Conservation (phyloP, 1,140 invertebrate genomes). For the Drosophila novamexicana region DNA sequence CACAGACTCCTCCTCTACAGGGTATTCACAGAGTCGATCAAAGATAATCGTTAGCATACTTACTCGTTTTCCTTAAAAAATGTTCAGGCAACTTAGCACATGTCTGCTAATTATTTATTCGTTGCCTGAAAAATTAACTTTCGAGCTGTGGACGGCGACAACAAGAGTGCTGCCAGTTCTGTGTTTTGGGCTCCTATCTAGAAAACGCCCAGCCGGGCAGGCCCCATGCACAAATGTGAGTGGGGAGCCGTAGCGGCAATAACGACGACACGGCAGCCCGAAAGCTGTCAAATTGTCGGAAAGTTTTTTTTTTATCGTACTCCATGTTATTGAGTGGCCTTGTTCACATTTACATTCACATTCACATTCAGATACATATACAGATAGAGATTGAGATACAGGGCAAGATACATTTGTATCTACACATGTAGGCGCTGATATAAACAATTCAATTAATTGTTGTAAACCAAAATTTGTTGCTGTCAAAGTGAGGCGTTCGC, state of each 20-base stretch:
- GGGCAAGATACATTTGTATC: constrained; percentile 75
- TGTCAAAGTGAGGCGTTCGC: constrained; percentile 42
- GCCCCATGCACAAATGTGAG: constrained; percentile 11
- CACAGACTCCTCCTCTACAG: background rate
- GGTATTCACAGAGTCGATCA: constrained; percentile 7
- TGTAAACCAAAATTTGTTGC: constrained; percentile 56
- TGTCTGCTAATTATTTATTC: constrained; percentile 80
- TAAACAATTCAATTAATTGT: constrained; percentile 83
- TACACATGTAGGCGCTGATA: constrained; percentile 68
- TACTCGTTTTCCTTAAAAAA: constrained; percentile 55
- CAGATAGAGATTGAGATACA: constrained; percentile 33
- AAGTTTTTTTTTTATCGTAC: constrained; percentile 66
- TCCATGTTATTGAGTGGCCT: constrained; percentile 77
- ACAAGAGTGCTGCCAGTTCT: constrained; percentile 65
- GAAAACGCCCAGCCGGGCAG: constrained; percentile 13
- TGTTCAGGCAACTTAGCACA: constrained; percentile 75
- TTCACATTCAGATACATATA: constrained; percentile 35
- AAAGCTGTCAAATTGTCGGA: constrained; percentile 82
- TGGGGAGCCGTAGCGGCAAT: constrained; percentile 12
- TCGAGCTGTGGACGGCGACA: constrained; percentile 58
- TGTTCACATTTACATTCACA: constrained; percentile 59
- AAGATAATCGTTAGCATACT: background rate
- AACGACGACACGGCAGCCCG: constrained; percentile 43
- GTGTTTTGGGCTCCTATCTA: constrained; percentile 20
- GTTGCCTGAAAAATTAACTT: constrained; percentile 83